Base-by-base conservation (phyloP, 2,797 vertebrate species). In the Geotrypetes seraphini region DNA sequence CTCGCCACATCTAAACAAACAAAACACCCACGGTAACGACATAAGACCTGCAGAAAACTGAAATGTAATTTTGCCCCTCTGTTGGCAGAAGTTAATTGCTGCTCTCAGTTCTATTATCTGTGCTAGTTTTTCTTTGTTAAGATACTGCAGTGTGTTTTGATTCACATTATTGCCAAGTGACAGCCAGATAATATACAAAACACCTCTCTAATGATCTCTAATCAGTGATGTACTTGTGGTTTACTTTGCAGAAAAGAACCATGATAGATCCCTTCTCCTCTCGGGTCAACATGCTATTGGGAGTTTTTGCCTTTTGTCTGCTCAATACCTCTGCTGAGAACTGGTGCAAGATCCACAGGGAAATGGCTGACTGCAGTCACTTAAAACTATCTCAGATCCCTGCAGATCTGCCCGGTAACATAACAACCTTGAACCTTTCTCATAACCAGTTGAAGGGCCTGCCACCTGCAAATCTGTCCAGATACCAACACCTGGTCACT, bases 331-430 rank as follows among this genome's bases (percentile, higher is more conserved):
- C 23, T 28, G 25, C 3, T 15, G 30, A 57, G 45, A 52, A 50
- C 5, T 36, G 41, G 7, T 94, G 91, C 55, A 21, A 1, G 0
- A 63, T 90, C 28, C 36, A 12, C 16, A 29, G 58, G 3, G 57
- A 51, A 46, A 57, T 28, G 29, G 95, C 90, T 2, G 90, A 97
- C 69, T 99, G 95, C 57, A 91, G 88, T 49, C 95, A 90, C 45
- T 71, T 87, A 46, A 83, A 76, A 22, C 73, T 99, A 37, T 69
- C 24, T 2, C 53, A 49, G 1, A 57, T 96, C 29, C 95, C 95
- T 2, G 33, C 60, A 4, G 46, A 94, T 63, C 85, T 97, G 12
- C 91, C 94, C 2, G 3, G 20, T 7, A 84, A 85, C 43, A 89
- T 97, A 62, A 89, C 55, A 1, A 41, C 43, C 12, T 60, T 99